Base-by-base conservation (phyloP, 2,113 vertebrate species). In the Passer montanus region DNA sequence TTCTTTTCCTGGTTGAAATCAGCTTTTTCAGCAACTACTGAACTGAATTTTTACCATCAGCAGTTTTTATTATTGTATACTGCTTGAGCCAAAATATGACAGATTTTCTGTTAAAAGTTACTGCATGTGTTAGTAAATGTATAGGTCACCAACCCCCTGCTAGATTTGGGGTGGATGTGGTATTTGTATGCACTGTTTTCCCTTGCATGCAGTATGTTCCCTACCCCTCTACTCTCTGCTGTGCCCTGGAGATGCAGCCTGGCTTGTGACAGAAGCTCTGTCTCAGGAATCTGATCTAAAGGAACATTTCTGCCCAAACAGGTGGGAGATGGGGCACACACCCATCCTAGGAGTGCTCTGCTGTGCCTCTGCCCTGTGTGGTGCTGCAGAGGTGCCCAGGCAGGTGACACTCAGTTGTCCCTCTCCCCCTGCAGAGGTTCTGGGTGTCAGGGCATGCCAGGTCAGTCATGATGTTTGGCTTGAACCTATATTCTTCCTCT, bases 321-420 rank as follows among this genome's bases (percentile, higher is more conserved):
- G 2, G 5, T 13, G 10, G 16, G 30, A 78, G 47, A 5, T 7
- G 0, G 2, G 59, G 73, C 44, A 4, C 7, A 14, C 3, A 4
- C 28, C 19, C 6, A 5, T 7, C 2, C 7, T 4, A 22, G 68
- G 62, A 41, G 28, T 1, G 12, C 31, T 66, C 58, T 68, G 24
- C 16, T 1, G 4, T 16, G 13, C 21, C 21, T 41, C 66, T 80
- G n/a, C 6, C 41, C 47, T 8, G 13, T 6, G 0, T 3, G 22
- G 3, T 49, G 70, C 75, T 77, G 37, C 63, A 44, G 62, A 43
- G 28, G 5, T 0, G 14, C 50, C 13, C 30, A 3, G 41, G 24
- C 10, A 46, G 27, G 0, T 10, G 31, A 27, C 43, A 37, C 15
- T 28, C 0, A 0, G 4, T 2, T 70, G 22, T 8, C 24, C 4